Conservation (phyloP, 2,797 vertebrate genomes). For the Remorina albescens region DNA sequence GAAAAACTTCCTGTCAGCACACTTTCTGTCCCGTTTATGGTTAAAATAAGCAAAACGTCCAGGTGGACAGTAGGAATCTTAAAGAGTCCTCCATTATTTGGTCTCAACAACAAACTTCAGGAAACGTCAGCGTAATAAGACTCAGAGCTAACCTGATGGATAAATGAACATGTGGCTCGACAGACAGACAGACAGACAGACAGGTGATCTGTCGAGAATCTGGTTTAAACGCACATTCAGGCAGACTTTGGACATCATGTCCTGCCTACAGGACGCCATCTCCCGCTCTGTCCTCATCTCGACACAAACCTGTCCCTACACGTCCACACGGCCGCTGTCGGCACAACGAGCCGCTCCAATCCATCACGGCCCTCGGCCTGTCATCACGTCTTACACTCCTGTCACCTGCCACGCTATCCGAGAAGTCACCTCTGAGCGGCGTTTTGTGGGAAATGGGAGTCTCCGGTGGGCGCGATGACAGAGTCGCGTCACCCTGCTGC, state of each 20-base stretch:
- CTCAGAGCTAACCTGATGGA: no score
- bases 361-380: conserved; percentile 44
- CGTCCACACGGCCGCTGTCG: conserved; percentile 44
- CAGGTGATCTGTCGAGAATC: not conserved
- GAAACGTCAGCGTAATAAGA: no score
- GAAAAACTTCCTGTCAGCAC: no score
- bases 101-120: no score
- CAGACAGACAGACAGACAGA: not conserved
- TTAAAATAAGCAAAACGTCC: no score
- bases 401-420: conserved; percentile 10
- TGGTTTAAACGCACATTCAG: not conserved
- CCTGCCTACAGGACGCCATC: no score
- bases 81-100: no score
- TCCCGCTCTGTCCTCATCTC: conserved; percentile 7
- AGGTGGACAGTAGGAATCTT: no score
- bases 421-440: conserved; percentile 56
- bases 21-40: no score
- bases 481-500: conserved; percentile 20
- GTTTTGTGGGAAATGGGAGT: conserved; percentile 68
- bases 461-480: conserved; percentile 46
- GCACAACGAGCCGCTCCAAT: conserved; percentile 3
- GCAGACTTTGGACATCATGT: not conserved
- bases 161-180: no score
- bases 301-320: conserved; percentile 35
- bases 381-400: conserved; percentile 49